Base-by-base conservation (phyloP, 2,888 invertebrate genomes). In the Lissonota sp. region DNA sequence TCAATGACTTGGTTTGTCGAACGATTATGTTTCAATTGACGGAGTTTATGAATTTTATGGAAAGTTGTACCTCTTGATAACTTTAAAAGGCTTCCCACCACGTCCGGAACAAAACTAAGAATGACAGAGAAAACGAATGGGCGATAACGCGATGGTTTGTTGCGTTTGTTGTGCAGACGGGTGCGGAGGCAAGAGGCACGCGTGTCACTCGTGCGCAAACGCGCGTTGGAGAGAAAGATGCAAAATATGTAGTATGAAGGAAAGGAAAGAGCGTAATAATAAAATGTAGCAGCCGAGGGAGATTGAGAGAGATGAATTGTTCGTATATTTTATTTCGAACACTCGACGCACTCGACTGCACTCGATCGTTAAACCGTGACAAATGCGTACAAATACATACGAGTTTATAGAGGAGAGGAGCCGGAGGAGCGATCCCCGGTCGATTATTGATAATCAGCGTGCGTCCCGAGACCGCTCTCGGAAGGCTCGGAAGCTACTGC, bases 401-500 rank as follows among this genome's bases (percentile, higher is more conserved):
- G 14, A 14, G 53, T 6, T 14, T 14, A 16, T 4, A 16, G 14
- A 14, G 12, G 12, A 14, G 12, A 7, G 12, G 14, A 2, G 12
- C 10, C 51, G 6, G 12, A 51, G 12, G 51, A 14, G 6, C 6
- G 44, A 53, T 14, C 14, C 58, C 51, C 14, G 51, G 64, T 69
- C 69, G 78, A 78, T 78, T 81, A 81, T 73, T 74, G 69, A 78
- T 73, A 70, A 81, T 78, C 78, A 64, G 44, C 63, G 69, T 49
- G 58, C 58, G 49, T 39, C 64, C 63, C 42, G 44, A 49, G 62
- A 67, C 57, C 63, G 44, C 55, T 26, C 26, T 62, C 72, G 57
- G 12, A 51, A 37, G 71, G 1, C 26, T 62, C 72, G 57, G 12
- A 51, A 37, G 71, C 78, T 53, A 60, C 69, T 69, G 26, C 26